Evolutionary conservation across 2,113 vertebrate species (phyloP).

Genomic region (Salvelinus sp.): DNA sequence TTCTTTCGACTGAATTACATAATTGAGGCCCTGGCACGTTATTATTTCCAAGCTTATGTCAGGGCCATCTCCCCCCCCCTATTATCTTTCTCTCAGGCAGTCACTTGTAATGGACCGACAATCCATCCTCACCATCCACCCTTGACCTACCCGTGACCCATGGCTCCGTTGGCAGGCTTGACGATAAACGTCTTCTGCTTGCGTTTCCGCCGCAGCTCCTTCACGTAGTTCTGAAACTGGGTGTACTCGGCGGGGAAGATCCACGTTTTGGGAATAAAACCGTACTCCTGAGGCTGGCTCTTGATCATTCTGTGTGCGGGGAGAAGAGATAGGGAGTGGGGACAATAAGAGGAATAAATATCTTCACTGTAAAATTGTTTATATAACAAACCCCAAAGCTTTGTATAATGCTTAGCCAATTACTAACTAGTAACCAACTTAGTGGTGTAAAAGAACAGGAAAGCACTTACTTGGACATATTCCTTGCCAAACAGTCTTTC

Average conservation of each 20-base stretch:
- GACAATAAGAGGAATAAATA: neutral
- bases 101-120: neutral
- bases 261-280: constrained; percentile 95
- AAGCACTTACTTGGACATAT: constrained; percentile 95
- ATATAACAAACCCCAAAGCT: neutral
- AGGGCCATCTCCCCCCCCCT: constrained; percentile 41
- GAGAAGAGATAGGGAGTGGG: constrained; percentile 15
- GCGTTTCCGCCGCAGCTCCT: constrained; percentile 92
- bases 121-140: neutral
- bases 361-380: constrained; percentile 4
- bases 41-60: constrained; percentile 47
- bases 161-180: constrained; percentile 97
- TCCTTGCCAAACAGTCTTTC: constrained; percentile 98
- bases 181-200: constrained; percentile 97
- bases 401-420: neutral
- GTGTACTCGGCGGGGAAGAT: constrained; percentile 97
- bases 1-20: constrained; percentile 49
- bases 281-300: constrained; percentile 92
- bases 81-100: neutral
- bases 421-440: neutral
- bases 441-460: neutral
- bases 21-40: constrained; percentile 43
- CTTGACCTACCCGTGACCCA: constrained; percentile 94
- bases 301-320: constrained; percentile 88
- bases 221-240: constrained; percentile 96